Evolutionary conservation across 1,140 invertebrate genomes (phyloP), one percentile per base, ranked within the genome.

Genomic region (Wiebesia pumilae): DNA sequence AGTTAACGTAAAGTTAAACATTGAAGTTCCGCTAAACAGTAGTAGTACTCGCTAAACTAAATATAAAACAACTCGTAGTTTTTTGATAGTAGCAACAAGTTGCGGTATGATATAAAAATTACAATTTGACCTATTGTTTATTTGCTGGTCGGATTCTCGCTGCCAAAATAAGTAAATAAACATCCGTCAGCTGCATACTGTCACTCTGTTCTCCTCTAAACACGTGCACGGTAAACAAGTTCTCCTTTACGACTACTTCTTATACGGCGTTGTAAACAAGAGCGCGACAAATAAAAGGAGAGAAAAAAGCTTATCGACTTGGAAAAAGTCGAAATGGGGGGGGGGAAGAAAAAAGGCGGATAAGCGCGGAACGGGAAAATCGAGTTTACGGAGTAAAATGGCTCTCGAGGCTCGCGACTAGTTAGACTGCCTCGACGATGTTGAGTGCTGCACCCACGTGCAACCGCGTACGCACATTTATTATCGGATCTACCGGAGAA

Each of bases 251-350:
- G 38, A 30, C 43, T n/a, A 75, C 62, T 47, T 78, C 83, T 84
- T 69, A 51, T 27, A 38, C 47, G 54, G 14, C 21, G 75, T 40
- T 84, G 83, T 84, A 84, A 84, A 84, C 83, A 84, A 84, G 16
- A n/a, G 83, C 73, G 38, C 27, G 27, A 62, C 38, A 12, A 47
- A 81, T 30, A 81, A 80, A 35, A 80, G n/a, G n/a, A 54, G 43
- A 65, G 35, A 38, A 81, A 47, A 62, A 43, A 84, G 4, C 27
- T 33, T 0, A n/a, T 73, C 51, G 24, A 24, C 35, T 43, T 58
- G 10, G 71, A 83, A 83, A 83, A 62, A 83, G 71, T 77, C 71
- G 33, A 73, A 58, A n/a, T 51, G 43, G 77, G 51, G 47, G 67
- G 65, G 30, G 40, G 24, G 16, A 38, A 19, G 24, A 58, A 33